Percentiles rank a stretch among this genome's conserved stretches.
Conservation (phyloP, 1,140 invertebrate genomes). For the Parapsyche elsis region DNA sequence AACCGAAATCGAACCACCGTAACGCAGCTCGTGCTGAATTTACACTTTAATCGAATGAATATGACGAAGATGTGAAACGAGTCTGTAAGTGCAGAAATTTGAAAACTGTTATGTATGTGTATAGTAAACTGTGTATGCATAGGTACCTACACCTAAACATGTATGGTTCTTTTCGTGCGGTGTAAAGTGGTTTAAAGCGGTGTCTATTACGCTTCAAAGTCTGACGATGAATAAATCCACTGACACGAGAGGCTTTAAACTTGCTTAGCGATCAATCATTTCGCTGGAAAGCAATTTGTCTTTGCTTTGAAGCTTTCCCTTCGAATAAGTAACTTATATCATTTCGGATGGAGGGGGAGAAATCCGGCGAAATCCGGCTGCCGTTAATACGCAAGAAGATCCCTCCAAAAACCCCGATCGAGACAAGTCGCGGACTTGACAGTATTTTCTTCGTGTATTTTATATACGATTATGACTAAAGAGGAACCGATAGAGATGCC, state of each 20-base stretch:
- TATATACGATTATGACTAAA: background rate
- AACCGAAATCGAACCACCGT: background rate
- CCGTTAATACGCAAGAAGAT: constrained; percentile 18
- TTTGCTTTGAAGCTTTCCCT: constrained; percentile 47
- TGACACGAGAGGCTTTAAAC: constrained; percentile 48
- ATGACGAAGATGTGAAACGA: too few relatives aligned
- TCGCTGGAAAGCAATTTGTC: constrained; percentile 55
- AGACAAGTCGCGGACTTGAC: background rate
- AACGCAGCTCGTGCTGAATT: too few relatives aligned
- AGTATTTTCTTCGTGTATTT: background rate
- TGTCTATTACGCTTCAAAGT: constrained; percentile 36
- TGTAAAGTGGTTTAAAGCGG: constrained; percentile 26
- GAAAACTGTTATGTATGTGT: too few relatives aligned
- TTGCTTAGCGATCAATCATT: constrained; percentile 55
- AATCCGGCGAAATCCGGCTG: constrained; percentile 21
- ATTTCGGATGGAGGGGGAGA: constrained; percentile 7
- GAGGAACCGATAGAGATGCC: background rate
- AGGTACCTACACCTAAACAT: background rate
- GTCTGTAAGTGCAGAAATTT: too few relatives aligned
- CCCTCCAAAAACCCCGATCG: background rate
- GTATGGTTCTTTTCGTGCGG: background rate
- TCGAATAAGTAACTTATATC: constrained; percentile 29
- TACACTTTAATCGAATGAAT: too few relatives aligned
- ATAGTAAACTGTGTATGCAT: too few relatives aligned
- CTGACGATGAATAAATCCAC: constrained; percentile 39